Conservation (phyloP, 1,140 invertebrate genomes). For the Helicoverpa zea region DNA sequence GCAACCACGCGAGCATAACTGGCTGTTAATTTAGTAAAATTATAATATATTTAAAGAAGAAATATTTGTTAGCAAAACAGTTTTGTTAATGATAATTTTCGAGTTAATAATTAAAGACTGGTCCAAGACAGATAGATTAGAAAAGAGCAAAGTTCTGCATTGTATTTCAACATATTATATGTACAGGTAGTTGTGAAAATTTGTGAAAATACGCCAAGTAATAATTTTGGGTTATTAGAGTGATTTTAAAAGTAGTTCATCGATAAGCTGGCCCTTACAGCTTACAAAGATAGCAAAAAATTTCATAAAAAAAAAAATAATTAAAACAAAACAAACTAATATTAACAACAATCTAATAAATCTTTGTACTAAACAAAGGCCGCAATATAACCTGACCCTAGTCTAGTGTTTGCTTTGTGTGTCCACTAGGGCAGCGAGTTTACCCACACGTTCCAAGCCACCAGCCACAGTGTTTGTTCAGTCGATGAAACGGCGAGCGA, state of each 20-base stretch:
- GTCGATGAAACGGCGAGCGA: slow-evolving; percentile 10
- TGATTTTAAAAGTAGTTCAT: no score
- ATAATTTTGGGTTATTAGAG: neutral
- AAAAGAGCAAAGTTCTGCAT: no score
- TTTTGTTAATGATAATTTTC: neutral
- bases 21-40: slow-evolving; percentile 3
- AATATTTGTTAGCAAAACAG: neutral
- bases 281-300: no score
- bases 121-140: no score
- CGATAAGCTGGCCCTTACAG: no score
- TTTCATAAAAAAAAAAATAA: no score
- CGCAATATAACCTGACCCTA: neutral
- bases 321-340: neutral
- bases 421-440: slow-evolving; percentile 24
- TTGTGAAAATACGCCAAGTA: no score
- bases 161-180: no score
- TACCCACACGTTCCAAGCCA: slow-evolving; percentile 7
- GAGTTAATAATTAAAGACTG: no score
- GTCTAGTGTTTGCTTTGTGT: slow-evolving; percentile 39
- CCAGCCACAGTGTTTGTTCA: slow-evolving; percentile 20
- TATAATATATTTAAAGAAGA: neutral
- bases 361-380: neutral
- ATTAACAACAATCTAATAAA: neutral
- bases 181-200: no score
- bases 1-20: slow-evolving; percentile 30